Evolutionary conservation across 2,888 invertebrate species (phyloP), one percentile per base, ranked within the genome.

Genomic region (Machimus atricapillus): DNA sequence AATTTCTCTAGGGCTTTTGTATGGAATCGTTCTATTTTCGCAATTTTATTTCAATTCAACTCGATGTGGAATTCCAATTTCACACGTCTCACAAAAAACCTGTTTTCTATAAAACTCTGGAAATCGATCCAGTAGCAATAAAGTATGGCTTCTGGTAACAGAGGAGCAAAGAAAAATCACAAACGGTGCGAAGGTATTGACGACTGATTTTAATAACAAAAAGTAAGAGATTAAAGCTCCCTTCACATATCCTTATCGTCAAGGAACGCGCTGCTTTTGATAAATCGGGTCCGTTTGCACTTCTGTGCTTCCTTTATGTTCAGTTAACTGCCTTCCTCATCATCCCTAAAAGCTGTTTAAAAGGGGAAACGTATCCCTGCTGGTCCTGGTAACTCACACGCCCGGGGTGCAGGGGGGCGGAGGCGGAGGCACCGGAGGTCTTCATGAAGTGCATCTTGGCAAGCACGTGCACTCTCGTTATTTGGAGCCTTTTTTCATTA

Each of bases 231-330:
- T 79, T 46, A 79, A 79, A 23, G 6, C 52, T 79, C 52, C 52
- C 52, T 52, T 52, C 34, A 52, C 52, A 27, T 27, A 66, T 66
- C 23, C 23, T 58, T 34, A n/a, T 46, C 78, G 27, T 58, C 58
- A 12, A 66, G 37, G 19, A 66, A n/a, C 66, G 66, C 66, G 27
- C 66, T 83, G 31, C 82, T 66, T 83, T 83, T 66, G 82, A 83
- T 66, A 83, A 66, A 83, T 83, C 82, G 82, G 40, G 58, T 14
- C 40, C 82, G 82, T 83, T 83, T 83, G 82, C 66, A 66, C 46
- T 66, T 37, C 27, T 83, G 58, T 66, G 66, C 27, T 66, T 83
- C 82, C n/a, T 83, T 83, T 40, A 58, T 83, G 27, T 83, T 83
- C 82, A 27, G 58, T 23, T 83, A 83, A 83, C 56, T 66, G 40